Evolutionary conservation across 2,797 vertebrate species (phyloP), one percentile per base, ranked within the genome.

Genomic region (Geotrypetes seraphini): DNA sequence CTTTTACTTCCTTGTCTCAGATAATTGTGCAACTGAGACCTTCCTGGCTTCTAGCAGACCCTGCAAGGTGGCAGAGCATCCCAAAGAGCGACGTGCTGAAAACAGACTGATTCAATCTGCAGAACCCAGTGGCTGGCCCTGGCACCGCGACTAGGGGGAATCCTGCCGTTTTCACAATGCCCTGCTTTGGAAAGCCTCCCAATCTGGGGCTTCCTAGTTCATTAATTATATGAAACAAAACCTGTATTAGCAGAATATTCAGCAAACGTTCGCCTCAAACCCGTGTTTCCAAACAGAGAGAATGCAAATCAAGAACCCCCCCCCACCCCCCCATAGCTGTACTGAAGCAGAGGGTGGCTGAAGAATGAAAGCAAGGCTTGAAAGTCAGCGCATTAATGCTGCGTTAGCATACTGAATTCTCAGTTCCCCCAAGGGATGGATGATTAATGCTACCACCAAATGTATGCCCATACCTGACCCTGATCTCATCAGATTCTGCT

Each of bases 401-500:
- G 60, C 35, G 34, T 51, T 35, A 42, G 53, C 39, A 60, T 58
- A 60, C 66, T 53, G 61, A 54, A 54, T 59, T 46, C 47, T 60
- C 56, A 30, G 28, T 53, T 61, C 60, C 69, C 63, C 71, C 38
- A 55, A 63, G 71, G 69, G 60, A 57, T 60, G 54, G 50, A 46
- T 69, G 72, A 75, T 69, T 57, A 65, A 68, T 59, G 65, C 60
- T 46, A 47, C 69, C 43, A 56, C 67, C 58, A 45, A 63, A 66
- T 60, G 69, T 57, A 64, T 56, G 68, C 71, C 67, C 64, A 60
- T 75, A 71, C 70, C 71, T 75, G 74, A 69, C 73, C 70, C 73
- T 66, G 73, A 72, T 76, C 73, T 69, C 75, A 69, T 66, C 79
- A 73, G 65, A 73, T 67, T 80, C 74, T 69, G 71, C 68, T 65